Conservation (phyloP, 2,888 invertebrate species). For the Hipparchia sbordonii region DNA sequence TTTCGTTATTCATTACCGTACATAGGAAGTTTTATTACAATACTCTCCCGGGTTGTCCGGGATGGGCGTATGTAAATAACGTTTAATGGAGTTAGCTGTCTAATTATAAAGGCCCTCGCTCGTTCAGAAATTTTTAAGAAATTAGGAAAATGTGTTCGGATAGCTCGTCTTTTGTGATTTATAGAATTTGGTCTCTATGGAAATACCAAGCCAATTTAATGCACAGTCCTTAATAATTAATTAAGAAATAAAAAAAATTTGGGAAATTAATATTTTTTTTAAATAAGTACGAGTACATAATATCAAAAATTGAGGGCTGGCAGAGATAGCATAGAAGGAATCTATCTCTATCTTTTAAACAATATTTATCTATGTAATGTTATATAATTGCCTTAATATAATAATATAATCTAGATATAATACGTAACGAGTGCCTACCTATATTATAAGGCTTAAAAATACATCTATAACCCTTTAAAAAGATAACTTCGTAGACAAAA, state of each 20-base stretch:
- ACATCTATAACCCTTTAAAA: background rate
- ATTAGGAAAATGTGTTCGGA: conserved; percentile 20
- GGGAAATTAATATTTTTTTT: no score
- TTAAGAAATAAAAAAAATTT: no score
- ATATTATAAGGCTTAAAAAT: background rate
- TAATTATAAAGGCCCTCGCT: conserved; percentile 35
- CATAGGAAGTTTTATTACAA: conserved; percentile 44
- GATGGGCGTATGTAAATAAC: conserved; percentile 36
- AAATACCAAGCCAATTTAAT: background rate
- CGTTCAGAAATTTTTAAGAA: conserved; percentile 28
- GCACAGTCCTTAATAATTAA: background rate
- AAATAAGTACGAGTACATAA: no score
- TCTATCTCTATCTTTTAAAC: no score
- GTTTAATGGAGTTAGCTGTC: conserved; percentile 28
- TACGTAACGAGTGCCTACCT: no score
- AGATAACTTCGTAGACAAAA: conserved; percentile 19
- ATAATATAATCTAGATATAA: no score
- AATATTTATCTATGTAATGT: no score
- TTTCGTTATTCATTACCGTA: conserved; percentile 43
- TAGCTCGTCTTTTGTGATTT: conserved; percentile 12
- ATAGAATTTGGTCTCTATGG: background rate
- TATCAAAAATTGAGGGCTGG: no score
- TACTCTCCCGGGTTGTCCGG: conserved; percentile 34
- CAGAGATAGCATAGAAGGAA: no score
- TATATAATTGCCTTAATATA: no score